phyloP scores from a whole-genome alignment of 1,140 invertebrate genomes.

The Proctacanthus coquilletti region DNA sequence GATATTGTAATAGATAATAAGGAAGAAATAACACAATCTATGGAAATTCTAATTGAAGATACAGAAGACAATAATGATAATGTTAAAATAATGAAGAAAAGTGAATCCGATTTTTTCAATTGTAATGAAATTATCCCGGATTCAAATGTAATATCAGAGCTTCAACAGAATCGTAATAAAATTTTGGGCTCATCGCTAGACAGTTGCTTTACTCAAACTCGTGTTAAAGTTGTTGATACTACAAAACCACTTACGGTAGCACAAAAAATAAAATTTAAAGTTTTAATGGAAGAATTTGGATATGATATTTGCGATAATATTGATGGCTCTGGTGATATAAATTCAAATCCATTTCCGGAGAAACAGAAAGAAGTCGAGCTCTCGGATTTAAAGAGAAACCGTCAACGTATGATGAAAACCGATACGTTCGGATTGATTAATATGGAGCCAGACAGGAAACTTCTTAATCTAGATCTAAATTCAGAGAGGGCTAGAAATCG shows the following conservation, averaged over 20 bases:
- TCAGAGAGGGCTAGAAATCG: constrained; percentile 12
- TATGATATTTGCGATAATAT: not conserved
- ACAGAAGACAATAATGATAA: not conserved
- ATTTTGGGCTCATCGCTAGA: not conserved
- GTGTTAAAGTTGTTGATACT: not conserved
- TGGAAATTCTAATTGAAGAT: not conserved
- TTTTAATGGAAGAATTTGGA: constrained; percentile 24
- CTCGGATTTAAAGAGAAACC: constrained; percentile 21
- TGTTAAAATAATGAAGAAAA: not conserved
- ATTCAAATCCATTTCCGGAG: not conserved
- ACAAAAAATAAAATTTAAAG: constrained; percentile 25
- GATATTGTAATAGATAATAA: too few species aligned
- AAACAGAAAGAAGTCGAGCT: constrained; percentile 5
- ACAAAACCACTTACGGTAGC: constrained; percentile 15
- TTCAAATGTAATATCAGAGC: not conserved
- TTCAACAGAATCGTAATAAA: not conserved
- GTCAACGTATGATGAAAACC: constrained; percentile 18
- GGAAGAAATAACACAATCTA: too few species aligned
- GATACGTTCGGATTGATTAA: constrained; percentile 14
- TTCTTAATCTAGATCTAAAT: constrained; percentile 8
- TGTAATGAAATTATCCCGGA: constrained; percentile 3
- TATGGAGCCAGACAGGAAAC: constrained; percentile 7
- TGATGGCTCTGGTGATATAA: not conserved
- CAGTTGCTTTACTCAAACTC: not conserved
- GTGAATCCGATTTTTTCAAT: constrained; percentile 7